phyloP scores from a whole-genome alignment of 2,113 vertebrate species.

The Pyrgilauda ruficollis region DNA sequence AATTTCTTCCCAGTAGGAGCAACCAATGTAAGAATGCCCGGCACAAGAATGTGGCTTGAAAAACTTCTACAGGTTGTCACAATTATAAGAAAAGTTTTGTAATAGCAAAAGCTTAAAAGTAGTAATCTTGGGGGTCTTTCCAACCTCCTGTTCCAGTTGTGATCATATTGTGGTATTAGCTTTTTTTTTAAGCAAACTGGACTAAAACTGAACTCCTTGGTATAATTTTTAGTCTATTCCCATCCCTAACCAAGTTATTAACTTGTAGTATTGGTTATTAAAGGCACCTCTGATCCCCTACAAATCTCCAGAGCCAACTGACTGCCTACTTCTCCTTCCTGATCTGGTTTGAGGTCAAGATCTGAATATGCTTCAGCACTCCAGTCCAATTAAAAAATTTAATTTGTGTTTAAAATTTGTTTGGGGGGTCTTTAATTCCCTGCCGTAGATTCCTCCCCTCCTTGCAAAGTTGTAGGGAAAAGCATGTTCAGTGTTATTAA shows the following conservation, averaged over 20 bases:
- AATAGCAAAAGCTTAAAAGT: neutral
- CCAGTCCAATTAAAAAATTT: conserved; percentile 58
- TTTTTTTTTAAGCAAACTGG: neutral
- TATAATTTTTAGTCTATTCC: neutral
- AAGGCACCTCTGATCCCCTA: conserved; percentile 1
- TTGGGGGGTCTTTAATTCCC: conserved; percentile 34
- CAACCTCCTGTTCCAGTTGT: neutral
- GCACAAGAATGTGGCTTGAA: neutral
- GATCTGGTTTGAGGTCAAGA: conserved; percentile 45
- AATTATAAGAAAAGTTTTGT: neutral
- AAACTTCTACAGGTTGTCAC: neutral
- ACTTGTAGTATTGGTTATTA: neutral
- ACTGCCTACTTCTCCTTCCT: conserved; percentile 26
- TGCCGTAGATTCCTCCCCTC: neutral
- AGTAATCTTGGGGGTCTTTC: neutral
- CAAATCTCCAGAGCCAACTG: conserved; percentile 30
- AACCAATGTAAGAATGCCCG: neutral
- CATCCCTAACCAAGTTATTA: conserved; percentile 34
- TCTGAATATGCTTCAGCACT: conserved; percentile 24
- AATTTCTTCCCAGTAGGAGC: neutral
- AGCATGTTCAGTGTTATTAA: conserved; percentile 35
- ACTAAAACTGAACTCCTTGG: neutral
- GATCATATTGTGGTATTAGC: neutral
- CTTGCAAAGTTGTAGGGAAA: neutral
- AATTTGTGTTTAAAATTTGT: conserved; percentile 53